A percentile compares a stretch with the other conserved stretches of the same genome.
These are phyloP conservation scores for Exocentrus adspersus DNA, from an alignment of 2,888 invertebrate genomes.

Conservation along the genomic window DNA sequence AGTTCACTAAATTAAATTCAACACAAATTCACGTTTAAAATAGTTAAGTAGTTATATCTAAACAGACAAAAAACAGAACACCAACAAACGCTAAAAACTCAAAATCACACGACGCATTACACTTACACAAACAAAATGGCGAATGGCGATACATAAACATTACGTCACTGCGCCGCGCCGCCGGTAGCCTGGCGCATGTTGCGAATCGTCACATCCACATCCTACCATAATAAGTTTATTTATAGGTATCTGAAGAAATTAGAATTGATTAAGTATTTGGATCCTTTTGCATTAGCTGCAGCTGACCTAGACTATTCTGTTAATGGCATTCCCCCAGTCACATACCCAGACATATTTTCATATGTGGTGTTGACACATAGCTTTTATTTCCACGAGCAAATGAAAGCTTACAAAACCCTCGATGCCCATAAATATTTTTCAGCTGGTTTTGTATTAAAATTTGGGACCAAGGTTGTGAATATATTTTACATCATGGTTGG, in stretches of 20 bases:
- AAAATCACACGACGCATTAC: too few relatives aligned
- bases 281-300: not conserved
- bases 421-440: not conserved
- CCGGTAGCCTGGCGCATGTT: too few relatives aligned
- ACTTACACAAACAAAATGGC: too few relatives aligned
- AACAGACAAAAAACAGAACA: too few relatives aligned
- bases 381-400: not conserved
- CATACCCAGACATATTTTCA: not conserved
- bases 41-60: too few relatives aligned
- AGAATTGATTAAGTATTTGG: not conserved
- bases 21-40: too few relatives aligned
- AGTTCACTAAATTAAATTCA: too few relatives aligned
- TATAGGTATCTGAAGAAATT: not conserved
- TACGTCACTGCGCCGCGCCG: too few relatives aligned
- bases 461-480: not conserved
- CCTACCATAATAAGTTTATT: too few relatives aligned
- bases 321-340: not conserved
- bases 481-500: not conserved
- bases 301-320: not conserved
- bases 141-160: too few relatives aligned
- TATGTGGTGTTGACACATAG: not conserved
- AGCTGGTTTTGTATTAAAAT: conserved; percentile 4
- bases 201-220: too few relatives aligned
- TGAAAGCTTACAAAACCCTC: not conserved
- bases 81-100: too few relatives aligned